Conservation (phyloP, 1,140 invertebrate genomes). For the Helicoverpa armigera region DNA sequence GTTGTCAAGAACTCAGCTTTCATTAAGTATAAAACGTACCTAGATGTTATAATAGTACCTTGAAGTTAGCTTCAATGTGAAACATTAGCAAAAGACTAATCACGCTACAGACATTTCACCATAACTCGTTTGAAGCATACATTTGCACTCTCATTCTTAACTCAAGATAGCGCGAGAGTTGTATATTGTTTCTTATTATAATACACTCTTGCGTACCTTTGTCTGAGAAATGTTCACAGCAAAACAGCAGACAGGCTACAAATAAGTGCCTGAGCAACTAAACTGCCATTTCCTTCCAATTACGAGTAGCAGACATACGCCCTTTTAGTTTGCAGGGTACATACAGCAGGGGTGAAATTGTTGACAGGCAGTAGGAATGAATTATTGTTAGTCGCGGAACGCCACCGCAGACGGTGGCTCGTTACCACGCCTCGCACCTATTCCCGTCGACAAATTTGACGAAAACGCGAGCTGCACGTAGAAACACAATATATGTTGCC, state of each 20-base stretch:
- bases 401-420: conserved; percentile 46
- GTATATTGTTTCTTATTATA: no score
- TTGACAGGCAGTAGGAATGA: conserved; percentile 58
- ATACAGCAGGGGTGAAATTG: conserved; percentile 48
- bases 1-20: no score
- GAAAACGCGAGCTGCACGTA: conserved; percentile 42
- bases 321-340: conserved; percentile 27
- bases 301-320: conserved; percentile 1
- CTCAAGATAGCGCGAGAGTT: no score
- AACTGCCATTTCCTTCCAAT: conserved; percentile 13
- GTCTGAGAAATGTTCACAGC: no score
- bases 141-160: no score
- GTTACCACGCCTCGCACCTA: conserved; percentile 53
- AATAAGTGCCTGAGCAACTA: neutral
- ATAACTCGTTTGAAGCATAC: no score
- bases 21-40: no score
- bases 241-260: conserved; percentile 23
- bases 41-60: no score
- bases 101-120: no score
- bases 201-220: no score
- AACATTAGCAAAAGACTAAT: no score
- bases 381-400: conserved; percentile 58
- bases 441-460: conserved; percentile 54
- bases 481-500: conserved; percentile 40
- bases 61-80: no score